Percentiles rank a stretch among this genome's conserved stretches.
These are phyloP conservation scores for Agriopis aurantiaria DNA, from an alignment of 2,888 invertebrate species.

Conservation along the genomic window DNA sequence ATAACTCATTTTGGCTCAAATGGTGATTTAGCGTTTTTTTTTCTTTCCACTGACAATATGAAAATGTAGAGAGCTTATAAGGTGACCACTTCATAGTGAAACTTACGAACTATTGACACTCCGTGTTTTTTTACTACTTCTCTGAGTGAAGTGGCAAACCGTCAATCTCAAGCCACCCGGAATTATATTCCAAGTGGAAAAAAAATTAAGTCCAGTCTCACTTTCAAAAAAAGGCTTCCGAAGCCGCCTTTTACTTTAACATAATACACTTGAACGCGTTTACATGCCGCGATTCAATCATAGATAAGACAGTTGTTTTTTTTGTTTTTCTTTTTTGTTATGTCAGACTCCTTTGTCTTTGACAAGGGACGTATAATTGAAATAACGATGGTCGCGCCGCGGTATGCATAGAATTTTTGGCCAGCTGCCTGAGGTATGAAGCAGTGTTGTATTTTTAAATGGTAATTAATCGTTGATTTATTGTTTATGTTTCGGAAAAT, in stretches of 20 bases:
- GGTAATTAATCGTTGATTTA: conserved; percentile 46
- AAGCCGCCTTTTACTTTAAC: conserved; percentile 68
- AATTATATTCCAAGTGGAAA: conserved; percentile 44
- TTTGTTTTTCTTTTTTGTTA: conserved; percentile 65
- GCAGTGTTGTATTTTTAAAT: conserved; percentile 44
- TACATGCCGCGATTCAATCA: conserved; percentile 85
- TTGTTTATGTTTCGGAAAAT: conserved; percentile 32
- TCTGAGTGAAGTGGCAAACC: conserved; percentile 8
- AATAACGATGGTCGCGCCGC: conserved; percentile 80
- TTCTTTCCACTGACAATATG: no score
- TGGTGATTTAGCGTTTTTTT: no score
- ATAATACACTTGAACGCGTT: conserved; percentile 80
- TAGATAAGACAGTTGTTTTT: conserved; percentile 78
- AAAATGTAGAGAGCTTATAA: no score
- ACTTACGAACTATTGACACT: no score
- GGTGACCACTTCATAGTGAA: no score
- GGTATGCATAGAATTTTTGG: conserved; percentile 82
- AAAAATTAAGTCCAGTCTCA: conserved; percentile 44
- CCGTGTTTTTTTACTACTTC: background rate
- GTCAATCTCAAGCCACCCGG: conserved; percentile 50
- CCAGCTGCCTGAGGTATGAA: conserved; percentile 71
- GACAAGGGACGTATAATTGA: conserved; percentile 85
- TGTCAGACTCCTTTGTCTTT: conserved; percentile 85
- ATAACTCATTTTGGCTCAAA: no score
- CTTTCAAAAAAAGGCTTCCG: conserved; percentile 70